Conservation (phyloP, 2,797 vertebrate species). For the Aratinga solstitialis region DNA sequence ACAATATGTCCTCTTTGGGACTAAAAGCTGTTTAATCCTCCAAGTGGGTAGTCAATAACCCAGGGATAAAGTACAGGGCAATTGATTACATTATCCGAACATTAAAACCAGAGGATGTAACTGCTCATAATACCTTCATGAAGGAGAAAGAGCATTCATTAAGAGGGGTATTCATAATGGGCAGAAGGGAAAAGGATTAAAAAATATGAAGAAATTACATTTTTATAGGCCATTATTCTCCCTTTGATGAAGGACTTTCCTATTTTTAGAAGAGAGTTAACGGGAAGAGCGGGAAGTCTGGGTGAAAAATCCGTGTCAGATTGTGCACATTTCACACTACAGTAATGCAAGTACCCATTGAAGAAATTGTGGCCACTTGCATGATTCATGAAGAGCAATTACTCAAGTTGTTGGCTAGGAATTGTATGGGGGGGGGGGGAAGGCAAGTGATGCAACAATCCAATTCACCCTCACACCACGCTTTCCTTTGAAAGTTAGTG, state of each 20-base stretch:
- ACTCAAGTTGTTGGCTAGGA: not conserved
- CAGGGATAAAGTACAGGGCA: not conserved
- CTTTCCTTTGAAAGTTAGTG: not conserved
- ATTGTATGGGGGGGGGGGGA: not conserved
- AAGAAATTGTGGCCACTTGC: not conserved
- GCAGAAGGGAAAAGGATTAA: not conserved
- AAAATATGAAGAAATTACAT: not conserved
- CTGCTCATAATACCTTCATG: not conserved
- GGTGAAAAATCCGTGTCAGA: not conserved
- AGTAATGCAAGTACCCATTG: not conserved
- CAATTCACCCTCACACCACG: accelerated
- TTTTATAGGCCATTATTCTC: not conserved
- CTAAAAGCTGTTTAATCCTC: not conserved
- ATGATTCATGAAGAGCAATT: not conserved
- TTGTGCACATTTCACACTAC: not conserved
- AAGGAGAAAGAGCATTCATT: not conserved
- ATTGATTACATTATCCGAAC: not conserved
- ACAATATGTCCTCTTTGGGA: not conserved
- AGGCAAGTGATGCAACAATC: not conserved
- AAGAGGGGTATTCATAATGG: not conserved
- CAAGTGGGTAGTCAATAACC: not conserved
- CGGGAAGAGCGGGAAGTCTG: not conserved
- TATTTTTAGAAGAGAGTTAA: not conserved
- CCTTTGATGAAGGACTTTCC: not conserved
- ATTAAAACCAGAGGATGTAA: not conserved